phyloP scores from a whole-genome alignment of 2,113 vertebrate species.

The Nettapus auritus region DNA sequence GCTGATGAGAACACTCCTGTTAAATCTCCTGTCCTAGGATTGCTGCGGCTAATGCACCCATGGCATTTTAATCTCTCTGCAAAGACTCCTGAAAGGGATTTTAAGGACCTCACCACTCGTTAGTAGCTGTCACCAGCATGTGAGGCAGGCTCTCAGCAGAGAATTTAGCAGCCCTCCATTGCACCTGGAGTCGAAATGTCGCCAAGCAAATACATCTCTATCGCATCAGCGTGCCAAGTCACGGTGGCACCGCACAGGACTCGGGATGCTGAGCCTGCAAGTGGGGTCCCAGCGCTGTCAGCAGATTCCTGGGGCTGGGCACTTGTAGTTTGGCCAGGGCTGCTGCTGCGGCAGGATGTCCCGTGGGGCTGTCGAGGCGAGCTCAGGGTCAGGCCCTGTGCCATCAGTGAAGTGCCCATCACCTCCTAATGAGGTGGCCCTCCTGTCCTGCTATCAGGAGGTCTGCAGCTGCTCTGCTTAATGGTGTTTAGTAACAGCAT shows the following conservation, averaged over 20 bases:
- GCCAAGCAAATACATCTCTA: neutral
- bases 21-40: neutral
- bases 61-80: neutral
- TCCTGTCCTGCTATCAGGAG: neutral
- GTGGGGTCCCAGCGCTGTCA: neutral
- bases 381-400: neutral
- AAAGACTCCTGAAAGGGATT: neutral
- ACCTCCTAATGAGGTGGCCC: neutral
- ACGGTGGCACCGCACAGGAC: neutral
- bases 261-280: neutral
- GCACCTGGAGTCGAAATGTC: neutral
- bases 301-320: neutral
- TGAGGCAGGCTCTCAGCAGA: neutral
- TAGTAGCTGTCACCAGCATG: constrained; percentile 45
- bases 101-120: neutral
- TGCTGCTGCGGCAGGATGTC: neutral
- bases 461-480: neutral
- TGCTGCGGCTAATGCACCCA: neutral
- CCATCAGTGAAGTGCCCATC: constrained; percentile 33
- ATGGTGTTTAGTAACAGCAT: neutral
- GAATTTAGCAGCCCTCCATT: neutral
- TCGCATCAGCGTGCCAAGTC: neutral
- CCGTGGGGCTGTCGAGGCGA: neutral
- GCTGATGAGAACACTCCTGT: neutral
- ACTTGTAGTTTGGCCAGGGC: neutral